These are phyloP conservation scores for Trachelus troglodyta DNA, from an alignment of 2,888 invertebrate genomes.

Conservation along the genomic window DNA sequence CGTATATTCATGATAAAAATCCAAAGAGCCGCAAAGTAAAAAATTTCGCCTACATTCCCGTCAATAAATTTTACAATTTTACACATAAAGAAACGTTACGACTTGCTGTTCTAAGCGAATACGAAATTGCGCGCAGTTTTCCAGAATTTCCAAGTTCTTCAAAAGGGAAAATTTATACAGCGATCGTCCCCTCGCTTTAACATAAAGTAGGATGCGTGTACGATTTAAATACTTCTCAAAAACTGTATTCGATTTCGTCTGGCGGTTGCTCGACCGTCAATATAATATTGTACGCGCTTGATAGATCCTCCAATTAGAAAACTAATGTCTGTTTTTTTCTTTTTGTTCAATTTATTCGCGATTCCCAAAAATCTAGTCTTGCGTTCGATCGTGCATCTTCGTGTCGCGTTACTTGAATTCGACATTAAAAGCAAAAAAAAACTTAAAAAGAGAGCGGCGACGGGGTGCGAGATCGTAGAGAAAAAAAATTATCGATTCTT, in stretches of 20 bases:
- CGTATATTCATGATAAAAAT: not conserved
- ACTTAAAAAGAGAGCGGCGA: conserved; percentile 10
- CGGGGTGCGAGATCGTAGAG: not conserved
- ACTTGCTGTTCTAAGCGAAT: conserved; percentile 5
- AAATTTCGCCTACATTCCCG: conserved; percentile 47
- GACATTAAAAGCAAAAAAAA: conserved; percentile 22
- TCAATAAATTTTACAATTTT: conserved; percentile 59
- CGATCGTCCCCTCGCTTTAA: conserved; percentile 5
- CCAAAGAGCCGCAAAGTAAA: not conserved
- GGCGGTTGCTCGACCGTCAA: not conserved
- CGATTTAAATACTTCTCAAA: not conserved
- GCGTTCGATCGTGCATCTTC: conserved; percentile 4
- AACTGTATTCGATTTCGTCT: not conserved
- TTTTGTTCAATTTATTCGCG: not conserved
- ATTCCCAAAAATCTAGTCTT: not conserved
- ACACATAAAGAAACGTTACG: conserved; percentile 46
- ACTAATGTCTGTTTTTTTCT: not conserved
- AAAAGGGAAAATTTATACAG: conserved; percentile 16
- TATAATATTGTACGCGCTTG: not conserved
- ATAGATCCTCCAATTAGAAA: not conserved
- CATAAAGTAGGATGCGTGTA: conserved; percentile 8
- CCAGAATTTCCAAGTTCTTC: not conserved
- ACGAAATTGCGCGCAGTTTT: not conserved
- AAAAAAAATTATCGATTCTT: not conserved
- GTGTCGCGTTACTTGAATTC: not conserved